Percentiles rank a stretch among this genome's conserved stretches.
Evolutionary conservation across 2,888 invertebrate species (phyloP).

Genomic region (Hemaris fuciformis): DNA sequence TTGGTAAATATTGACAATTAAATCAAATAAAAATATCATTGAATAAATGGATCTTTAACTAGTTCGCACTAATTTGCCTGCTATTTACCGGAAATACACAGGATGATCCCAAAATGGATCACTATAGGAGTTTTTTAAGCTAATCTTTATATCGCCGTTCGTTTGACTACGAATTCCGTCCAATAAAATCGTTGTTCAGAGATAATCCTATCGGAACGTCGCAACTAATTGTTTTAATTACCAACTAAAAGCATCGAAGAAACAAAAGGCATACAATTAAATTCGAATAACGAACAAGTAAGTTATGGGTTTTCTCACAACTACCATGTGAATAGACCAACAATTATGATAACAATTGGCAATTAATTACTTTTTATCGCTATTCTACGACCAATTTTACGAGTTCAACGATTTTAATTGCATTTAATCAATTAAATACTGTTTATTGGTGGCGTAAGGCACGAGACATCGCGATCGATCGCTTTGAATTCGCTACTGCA

Average conservation of each 20-base stretch:
- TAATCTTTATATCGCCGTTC: too few species aligned
- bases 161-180: too few species aligned
- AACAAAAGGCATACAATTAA: constrained; percentile 14
- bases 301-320: constrained; percentile 23
- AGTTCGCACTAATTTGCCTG: too few species aligned
- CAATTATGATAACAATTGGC: constrained; percentile 37
- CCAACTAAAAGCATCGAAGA: neutral
- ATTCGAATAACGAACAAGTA: constrained; percentile 14
- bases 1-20: too few species aligned
- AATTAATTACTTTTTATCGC: constrained; percentile 40
- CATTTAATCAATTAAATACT: constrained; percentile 44
- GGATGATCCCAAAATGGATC: too few species aligned
- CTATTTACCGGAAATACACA: too few species aligned
- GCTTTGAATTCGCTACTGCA: neutral
- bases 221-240: neutral
- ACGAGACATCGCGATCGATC: neutral
- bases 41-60: too few species aligned
- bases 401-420: constrained; percentile 44
- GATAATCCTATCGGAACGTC: neutral
- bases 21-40: too few species aligned
- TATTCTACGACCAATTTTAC: constrained; percentile 36
- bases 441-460: constrained; percentile 21
- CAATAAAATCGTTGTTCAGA: neutral
- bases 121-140: too few species aligned
- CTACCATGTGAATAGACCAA: constrained; percentile 29